Base-by-base conservation (phyloP, 2,113 vertebrate species). In the Pomatorhinus ruficollis region DNA sequence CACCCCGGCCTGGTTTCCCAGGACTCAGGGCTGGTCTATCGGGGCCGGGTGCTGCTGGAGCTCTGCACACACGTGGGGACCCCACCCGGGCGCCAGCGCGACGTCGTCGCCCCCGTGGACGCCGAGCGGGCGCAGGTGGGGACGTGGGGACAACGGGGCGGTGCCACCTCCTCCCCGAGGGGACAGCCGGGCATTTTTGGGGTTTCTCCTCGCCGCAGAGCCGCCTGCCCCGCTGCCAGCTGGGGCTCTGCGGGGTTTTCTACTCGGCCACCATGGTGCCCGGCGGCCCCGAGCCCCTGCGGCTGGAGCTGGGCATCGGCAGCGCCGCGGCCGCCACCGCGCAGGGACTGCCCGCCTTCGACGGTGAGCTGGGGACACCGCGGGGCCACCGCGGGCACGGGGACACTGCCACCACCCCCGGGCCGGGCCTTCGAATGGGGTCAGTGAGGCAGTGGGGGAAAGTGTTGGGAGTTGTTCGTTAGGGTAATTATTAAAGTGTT, bases 271-370 rank as follows among this genome's bases (percentile, higher is more conserved):
- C 97, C 45, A 93, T 95, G 97, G 95, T 98, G 95, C 95, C 97
- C 0, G 45, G 77, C 4, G 88, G 96, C 21, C 54, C 94, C 23
- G 96, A 97, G 54, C 94, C 95, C 25, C 93, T 98, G 87, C 96
- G 97, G 11, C 98, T 98, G 1, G 98, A 98, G 93, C 97, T 98
- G 95, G 98, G 98, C 85, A 80, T 98, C 0, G 98, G 98, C 24
- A 64, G 95, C 57, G 95, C 98, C 0, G 97, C 64, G 5, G 44
- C 65, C 44, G 7, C 44, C 65, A 69, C 79, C 18, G 35, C 7
- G 18, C 64, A 2, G 5, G 28, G 14, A 1, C 84, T 56, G 8
- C 95, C 97, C 25, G 63, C 97, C 49, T 89, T 75, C 8, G 97
- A 98, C 1, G 98, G 98, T 98, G 96, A 96, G 83, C 1, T 1